Evolutionary conservation across 2,113 vertebrate species (phyloP).

Genomic region (Dryoscopus gambensis): DNA sequence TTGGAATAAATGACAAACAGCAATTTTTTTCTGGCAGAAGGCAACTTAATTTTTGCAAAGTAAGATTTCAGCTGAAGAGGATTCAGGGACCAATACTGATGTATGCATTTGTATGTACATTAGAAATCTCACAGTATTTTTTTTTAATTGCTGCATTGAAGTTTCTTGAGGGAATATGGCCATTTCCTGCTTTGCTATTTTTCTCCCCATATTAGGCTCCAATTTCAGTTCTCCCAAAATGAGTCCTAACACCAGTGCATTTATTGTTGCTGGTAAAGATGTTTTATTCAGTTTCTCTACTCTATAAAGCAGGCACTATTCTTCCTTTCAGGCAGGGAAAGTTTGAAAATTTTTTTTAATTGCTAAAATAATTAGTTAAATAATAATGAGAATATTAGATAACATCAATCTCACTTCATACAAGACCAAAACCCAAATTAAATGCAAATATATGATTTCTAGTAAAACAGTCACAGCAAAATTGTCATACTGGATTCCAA

Average conservation of each 20-base stretch:
- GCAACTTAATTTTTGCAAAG: conserved; percentile 55
- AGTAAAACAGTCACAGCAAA: neutral
- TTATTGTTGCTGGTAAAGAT: neutral
- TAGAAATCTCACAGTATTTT: neutral
- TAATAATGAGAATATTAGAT: neutral
- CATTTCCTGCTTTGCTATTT: neutral
- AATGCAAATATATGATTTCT: neutral
- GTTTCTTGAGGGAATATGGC: neutral
- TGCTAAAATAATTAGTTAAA: neutral
- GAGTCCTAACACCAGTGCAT: neutral
- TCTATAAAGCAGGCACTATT: neutral
- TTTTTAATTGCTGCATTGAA: neutral
- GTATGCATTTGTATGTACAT: neutral
- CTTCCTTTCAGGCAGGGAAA: neutral
- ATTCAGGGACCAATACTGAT: neutral
- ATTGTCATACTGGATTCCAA: neutral
- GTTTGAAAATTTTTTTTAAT: neutral
- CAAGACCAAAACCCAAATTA: neutral
- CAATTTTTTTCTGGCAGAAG: conserved; percentile 10
- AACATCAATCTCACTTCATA: neutral
- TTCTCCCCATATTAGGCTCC: neutral
- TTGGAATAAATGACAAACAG: conserved; percentile 30
- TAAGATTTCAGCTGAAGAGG: conserved; percentile 23
- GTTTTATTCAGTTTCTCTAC: neutral
- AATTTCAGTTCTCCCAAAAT: neutral